These are phyloP conservation scores for Desmodus rotundus DNA, from an alignment of 2,113 vertebrate genomes.

Conservation along the genomic window DNA sequence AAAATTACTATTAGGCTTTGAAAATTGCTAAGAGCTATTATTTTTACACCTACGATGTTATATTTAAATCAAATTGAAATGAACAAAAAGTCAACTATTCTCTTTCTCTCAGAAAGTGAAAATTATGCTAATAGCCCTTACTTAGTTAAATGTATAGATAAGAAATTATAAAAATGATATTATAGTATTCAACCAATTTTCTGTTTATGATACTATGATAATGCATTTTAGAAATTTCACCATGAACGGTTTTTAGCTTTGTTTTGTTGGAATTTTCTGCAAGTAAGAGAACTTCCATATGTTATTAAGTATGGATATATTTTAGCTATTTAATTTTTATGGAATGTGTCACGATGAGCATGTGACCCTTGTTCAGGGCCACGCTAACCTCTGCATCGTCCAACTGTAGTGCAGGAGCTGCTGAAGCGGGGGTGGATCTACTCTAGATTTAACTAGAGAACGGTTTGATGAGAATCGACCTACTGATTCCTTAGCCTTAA, in stretches of 20 bases:
- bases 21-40: constrained; percentile 20
- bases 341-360: not conserved
- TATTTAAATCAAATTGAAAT: constrained; percentile 23
- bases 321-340: not conserved
- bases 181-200: not conserved
- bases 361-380: too few species aligned
- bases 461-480: not conserved
- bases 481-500: not conserved
- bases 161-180: not conserved
- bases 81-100: not conserved
- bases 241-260: not conserved
- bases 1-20: constrained; percentile 38
- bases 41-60: not conserved
- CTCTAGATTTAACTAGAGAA: not conserved
- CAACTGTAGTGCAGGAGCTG: too few species aligned
- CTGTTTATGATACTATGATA: not conserved
- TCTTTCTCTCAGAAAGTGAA: not conserved
- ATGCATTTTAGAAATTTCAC: not conserved
- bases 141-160: not conserved
- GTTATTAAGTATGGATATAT: not conserved
- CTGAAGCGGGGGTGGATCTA: not conserved
- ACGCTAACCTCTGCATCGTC: not conserved
- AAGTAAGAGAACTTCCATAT: not conserved
- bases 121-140: not conserved
- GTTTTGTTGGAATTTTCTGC: not conserved